These are phyloP conservation scores for Strigamia transsilvanica DNA, from an alignment of 2,888 invertebrate genomes.

Conservation along the genomic window DNA sequence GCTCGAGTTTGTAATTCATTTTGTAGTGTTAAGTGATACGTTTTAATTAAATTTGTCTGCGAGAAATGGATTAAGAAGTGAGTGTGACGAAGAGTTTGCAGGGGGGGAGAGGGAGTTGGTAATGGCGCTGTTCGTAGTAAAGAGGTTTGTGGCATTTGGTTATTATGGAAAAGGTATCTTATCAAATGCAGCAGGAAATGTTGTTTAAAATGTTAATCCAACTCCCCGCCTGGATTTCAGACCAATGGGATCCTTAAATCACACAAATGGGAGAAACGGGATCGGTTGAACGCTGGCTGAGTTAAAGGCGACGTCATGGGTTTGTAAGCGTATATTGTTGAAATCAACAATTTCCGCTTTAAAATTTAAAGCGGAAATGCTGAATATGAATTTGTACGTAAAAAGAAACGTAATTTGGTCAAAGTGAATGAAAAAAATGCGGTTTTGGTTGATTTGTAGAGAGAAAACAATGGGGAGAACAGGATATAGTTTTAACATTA, in stretches of 20 bases:
- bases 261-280: slow-evolving; percentile 30
- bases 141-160: slow-evolving; percentile 16
- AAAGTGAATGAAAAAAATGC: too few species aligned
- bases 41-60: slow-evolving; percentile 30
- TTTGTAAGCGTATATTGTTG: neutral
- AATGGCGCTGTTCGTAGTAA: slow-evolving; percentile 13
- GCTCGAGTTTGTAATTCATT: slow-evolving; percentile 26
- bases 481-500: too few species aligned
- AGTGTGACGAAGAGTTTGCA: slow-evolving; percentile 13
- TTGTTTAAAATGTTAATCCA: slow-evolving; percentile 30
- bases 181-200: slow-evolving; percentile 30
- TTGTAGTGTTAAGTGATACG: slow-evolving; percentile 26
- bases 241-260: slow-evolving; percentile 26
- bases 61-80: slow-evolving; percentile 30
- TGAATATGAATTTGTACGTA: too few species aligned
- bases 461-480: too few species aligned
- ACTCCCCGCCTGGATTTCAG: slow-evolving; percentile 30
- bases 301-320: neutral
- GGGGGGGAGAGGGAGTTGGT: neutral
- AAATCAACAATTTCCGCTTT: neutral
- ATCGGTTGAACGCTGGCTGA: neutral
- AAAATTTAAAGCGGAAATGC: neutral
- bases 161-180: slow-evolving; percentile 30
- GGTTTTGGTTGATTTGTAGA: too few species aligned
- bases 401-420: too few species aligned